Evolutionary conservation across 2,113 vertebrate genomes (phyloP), one percentile per base, ranked within the genome.

Genomic region (Paratilapia polleni): DNA sequence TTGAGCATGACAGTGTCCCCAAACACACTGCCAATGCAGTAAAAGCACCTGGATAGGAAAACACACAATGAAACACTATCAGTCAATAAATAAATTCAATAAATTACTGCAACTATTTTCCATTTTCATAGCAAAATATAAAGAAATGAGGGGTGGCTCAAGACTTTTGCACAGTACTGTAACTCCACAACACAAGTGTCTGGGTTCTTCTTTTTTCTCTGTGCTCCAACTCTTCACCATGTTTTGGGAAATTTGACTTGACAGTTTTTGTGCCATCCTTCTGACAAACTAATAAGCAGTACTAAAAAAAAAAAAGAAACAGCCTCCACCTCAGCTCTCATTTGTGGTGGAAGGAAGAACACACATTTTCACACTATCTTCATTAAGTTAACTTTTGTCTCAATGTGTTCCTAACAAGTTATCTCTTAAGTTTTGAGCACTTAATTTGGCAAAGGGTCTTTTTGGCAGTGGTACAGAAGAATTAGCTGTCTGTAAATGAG

Each of bases 371-470:
- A 43, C 41, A 43, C 14, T 43, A 20, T 49, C 47, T 43, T 28
- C 1, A 1, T 70, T 49, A 70, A 49, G 64, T 22, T 28, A 26
- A 70, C 66, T 70, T 70, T 86, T 77, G 24, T 70, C 9, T 70
- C 36, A 49, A 70, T 28, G 24, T 52, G 13, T 8, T 49, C 1
- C 17, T 70, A 70, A 70, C 43, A 52, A 73, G 66, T 73, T 52
- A 31, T 34, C 17, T 54, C 47, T 54, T 34, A 73, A 34, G 58
- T 68, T 22, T 31, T 36, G 63, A 54, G 73, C 86, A 86, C 82
- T 81, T 88, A 86, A 56, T 64, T 77, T 73, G 75, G 81, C 77
- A 38, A 41, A 19, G 36, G 49, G 20, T 82, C 49, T 66, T 62
- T 26, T 60, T 89, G 83, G 87, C 85, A 83, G 24, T 41, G 22